A percentile compares a stretch with the other conserved stretches of the same genome.
These are phyloP conservation scores for Mercenaria mercenaria DNA, from an alignment of 1,140 invertebrate genomes.

Conservation along the genomic window DNA sequence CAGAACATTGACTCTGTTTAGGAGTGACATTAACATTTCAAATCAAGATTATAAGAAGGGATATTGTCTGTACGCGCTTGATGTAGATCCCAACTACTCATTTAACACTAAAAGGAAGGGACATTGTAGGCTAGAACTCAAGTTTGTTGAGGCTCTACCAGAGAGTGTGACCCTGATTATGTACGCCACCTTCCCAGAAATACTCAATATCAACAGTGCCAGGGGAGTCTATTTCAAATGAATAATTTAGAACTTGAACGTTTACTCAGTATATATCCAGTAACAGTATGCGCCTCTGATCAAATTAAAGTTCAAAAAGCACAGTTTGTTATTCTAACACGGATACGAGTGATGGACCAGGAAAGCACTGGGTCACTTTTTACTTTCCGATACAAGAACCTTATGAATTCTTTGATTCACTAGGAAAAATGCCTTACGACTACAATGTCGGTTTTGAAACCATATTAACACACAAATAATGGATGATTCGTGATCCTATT, in stretches of 20 bases:
- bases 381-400: background rate
- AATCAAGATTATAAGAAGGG: background rate
- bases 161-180: slow-evolving; percentile 4
- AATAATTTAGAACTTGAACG: background rate
- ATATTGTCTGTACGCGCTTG: background rate
- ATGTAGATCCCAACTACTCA: background rate
- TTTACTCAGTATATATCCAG: background rate
- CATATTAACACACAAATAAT: background rate
- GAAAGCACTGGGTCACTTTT: background rate
- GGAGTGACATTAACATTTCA: background rate
- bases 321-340: background rate
- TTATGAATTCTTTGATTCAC: slow-evolving; percentile 15
- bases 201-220: background rate
- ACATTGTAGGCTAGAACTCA: background rate
- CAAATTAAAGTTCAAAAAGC: background rate
- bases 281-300: background rate
- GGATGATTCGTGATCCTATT: background rate
- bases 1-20: background rate
- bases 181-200: background rate
- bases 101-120: slow-evolving; percentile 20
- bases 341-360: slow-evolving; percentile 12
- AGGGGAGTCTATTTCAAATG: background rate
- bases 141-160: background rate
- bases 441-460: background rate
- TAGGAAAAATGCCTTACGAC: background rate